Evolutionary conservation across 2,888 invertebrate genomes (phyloP).

Genomic region (Drepanosiphum platanoidis): DNA sequence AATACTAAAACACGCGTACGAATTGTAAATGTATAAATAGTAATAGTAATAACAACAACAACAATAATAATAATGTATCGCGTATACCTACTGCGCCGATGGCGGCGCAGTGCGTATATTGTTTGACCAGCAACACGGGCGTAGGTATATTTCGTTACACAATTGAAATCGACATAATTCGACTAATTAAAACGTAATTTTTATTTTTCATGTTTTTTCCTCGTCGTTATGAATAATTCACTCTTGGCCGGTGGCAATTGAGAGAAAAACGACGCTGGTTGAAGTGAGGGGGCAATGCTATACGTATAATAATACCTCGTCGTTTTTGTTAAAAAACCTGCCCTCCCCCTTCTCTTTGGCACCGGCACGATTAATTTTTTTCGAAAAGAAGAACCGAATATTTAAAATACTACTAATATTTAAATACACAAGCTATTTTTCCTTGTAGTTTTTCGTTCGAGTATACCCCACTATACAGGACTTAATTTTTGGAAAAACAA

Average conservation of each 20-base stretch:
- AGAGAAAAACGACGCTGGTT: background rate
- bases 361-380: background rate
- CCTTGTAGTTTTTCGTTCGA: too few relatives aligned
- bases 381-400: background rate
- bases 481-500: too few relatives aligned
- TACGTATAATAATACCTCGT: background rate
- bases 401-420: too few relatives aligned
- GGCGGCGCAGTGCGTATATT: background rate
- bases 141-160: background rate
- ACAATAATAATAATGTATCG: background rate
- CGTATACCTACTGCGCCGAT: too few relatives aligned
- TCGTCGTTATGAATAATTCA: background rate
- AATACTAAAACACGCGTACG: background rate
- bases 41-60: background rate
- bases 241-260: background rate
- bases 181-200: slow-evolving; percentile 1
- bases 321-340: background rate
- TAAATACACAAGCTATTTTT: too few relatives aligned
- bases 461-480: too few relatives aligned
- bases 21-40: too few relatives aligned
- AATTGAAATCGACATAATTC: background rate
- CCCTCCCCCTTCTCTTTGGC: background rate
- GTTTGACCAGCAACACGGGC: background rate
- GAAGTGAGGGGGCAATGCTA: background rate
- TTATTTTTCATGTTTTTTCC: background rate